Evolutionary conservation across 2,888 invertebrate species (phyloP).

Genomic region (Oscheius myriophilus): DNA sequence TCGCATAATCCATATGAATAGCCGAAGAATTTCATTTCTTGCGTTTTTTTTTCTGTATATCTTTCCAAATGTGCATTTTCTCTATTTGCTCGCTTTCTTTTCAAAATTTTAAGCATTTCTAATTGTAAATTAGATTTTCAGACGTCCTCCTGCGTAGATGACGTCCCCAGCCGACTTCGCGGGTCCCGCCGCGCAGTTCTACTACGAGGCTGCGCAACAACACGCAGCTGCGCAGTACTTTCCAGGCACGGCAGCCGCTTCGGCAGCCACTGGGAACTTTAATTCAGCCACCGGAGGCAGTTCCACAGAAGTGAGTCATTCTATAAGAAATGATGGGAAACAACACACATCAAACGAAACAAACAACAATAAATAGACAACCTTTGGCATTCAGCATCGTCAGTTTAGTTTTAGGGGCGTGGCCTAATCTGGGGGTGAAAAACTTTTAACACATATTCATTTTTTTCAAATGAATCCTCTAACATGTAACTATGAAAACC

Average conservation of each 20-base stretch:
- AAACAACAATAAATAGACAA: too few species aligned
- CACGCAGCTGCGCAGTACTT: slow-evolving; percentile 22
- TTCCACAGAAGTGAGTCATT: slow-evolving; percentile 19
- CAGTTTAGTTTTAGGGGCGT: too few species aligned
- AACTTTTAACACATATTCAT: too few species aligned
- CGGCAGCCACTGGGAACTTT: background rate
- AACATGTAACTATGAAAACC: too few species aligned
- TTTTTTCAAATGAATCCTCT: too few species aligned
- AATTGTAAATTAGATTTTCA: background rate
- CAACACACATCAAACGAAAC: too few species aligned
- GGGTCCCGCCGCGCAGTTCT: slow-evolving; percentile 19
- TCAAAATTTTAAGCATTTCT: background rate
- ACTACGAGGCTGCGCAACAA: slow-evolving; percentile 25
- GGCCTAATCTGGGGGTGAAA: too few species aligned
- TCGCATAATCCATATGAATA: background rate
- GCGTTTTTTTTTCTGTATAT: background rate
- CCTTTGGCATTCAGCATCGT: too few species aligned
- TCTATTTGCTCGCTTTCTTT: background rate
- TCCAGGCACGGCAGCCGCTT: slow-evolving; percentile 20
- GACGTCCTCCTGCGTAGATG: slow-evolving; percentile 29
- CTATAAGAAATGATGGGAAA: too few species aligned
- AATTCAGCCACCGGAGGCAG: slow-evolving; percentile 1
- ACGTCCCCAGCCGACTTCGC: slow-evolving; percentile 23
- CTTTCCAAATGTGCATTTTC: background rate
- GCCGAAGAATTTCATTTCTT: background rate